Base-by-base conservation (phyloP, 2,113 vertebrate genomes). In the Butorides virescens region DNA sequence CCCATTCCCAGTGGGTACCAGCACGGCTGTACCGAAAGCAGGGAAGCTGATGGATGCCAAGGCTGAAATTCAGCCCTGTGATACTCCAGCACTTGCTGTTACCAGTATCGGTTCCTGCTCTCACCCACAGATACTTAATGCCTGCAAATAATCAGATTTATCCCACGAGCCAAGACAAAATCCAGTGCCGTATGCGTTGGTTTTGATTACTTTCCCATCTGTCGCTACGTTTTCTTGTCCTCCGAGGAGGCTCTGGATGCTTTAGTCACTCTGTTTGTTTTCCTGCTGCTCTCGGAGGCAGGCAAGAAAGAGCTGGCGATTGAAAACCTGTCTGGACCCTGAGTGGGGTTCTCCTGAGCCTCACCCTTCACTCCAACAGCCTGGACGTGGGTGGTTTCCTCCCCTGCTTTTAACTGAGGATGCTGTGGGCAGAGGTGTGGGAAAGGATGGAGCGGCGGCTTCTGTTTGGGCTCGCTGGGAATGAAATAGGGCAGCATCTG, bases 181-280 rank as follows among this genome's bases (percentile, higher is more conserved):
- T 56, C 92, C 90, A 91, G 73, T 0, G 0, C 70, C 2, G 1
- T 52, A 5, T 62, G 76, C 5, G 0, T 80, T 65, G 72, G 53
- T 47, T 90, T 67, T 79, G 77, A 84, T 89, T 67, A 37, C 58
- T 87, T 77, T 55, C 59, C 95, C 90, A 77, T 95, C 92, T 92
- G 78, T 86, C 10, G 0, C 46, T 65, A 7, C 14, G 3, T 76
- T 91, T 63, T 27, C 52, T 70, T 8, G 1, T 56, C 55, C 88
- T 73, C 58, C 4, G 2, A 90, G 86, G 46, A 86, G 56, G 12
- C 39, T 59, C 55, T 16, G 68, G 44, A 9, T 39, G 70, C 26
- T 77, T 82, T 23, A 30, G 56, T 72, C 36, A 1, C 44, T 83
- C 59, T 58, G 25, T 55, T 90, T 94, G 56, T 63, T 84, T 59